Conservation (phyloP, 2,888 invertebrate species). For the Cephus pulcher region DNA sequence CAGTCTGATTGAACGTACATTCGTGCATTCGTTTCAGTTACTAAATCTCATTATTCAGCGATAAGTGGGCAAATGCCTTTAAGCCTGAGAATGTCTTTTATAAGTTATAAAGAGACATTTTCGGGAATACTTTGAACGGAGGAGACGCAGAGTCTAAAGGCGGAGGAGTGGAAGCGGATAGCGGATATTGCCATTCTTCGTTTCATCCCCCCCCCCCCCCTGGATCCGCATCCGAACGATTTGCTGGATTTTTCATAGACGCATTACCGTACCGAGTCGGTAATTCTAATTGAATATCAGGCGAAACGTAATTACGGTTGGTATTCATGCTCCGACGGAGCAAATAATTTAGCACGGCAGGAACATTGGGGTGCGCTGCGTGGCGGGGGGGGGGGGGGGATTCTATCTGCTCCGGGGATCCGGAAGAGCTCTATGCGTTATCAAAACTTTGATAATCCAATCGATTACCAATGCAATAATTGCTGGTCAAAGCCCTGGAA, state of each 20-base stretch:
- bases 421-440: constrained; percentile 50
- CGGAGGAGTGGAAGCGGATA: constrained; percentile 32
- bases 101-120: background rate
- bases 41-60: background rate
- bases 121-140: background rate
- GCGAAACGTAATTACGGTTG: constrained; percentile 65
- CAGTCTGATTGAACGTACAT: background rate
- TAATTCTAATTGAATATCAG: constrained; percentile 65
- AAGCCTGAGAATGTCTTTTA: background rate
- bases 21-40: background rate
- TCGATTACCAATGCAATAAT: constrained; percentile 50
- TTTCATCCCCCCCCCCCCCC: background rate
- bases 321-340: constrained; percentile 65
- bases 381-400: constrained; percentile 15
- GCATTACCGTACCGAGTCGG: background rate
- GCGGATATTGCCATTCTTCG: constrained; percentile 14
- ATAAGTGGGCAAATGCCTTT: background rate
- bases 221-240: background rate
- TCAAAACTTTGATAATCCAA: constrained; percentile 57
- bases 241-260: constrained; percentile 3
- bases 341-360: constrained; percentile 63
- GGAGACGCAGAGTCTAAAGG: constrained; percentile 18
- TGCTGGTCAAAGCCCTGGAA: constrained; percentile 15
- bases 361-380: constrained; percentile 32
- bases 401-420: constrained; percentile 19